These are phyloP conservation scores for Ips nitidus DNA, from an alignment of 1,140 invertebrate genomes.

Conservation along the genomic window DNA sequence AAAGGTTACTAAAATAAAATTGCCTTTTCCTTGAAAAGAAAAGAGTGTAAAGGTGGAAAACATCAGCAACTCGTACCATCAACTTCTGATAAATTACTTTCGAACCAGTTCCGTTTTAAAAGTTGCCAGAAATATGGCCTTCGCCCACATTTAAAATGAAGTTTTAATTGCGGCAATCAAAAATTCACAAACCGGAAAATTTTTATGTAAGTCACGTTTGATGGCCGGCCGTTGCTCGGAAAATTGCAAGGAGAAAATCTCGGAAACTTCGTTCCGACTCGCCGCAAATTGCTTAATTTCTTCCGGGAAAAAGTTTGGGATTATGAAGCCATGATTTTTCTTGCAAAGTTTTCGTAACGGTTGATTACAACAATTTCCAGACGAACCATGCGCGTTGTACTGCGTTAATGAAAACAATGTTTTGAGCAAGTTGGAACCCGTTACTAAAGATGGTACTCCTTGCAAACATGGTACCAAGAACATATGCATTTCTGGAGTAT, in stretches of 20 bases:
- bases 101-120: slow-evolving; percentile 14
- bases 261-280: slow-evolving; percentile 23
- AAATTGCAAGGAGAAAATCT: slow-evolving; percentile 24
- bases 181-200: slow-evolving; percentile 33
- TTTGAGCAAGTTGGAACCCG: slow-evolving; percentile 51
- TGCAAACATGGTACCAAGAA: slow-evolving; percentile 61
- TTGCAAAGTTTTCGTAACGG: neutral
- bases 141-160: slow-evolving; percentile 28
- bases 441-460: slow-evolving; percentile 59
- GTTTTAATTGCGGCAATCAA: slow-evolving; percentile 33
- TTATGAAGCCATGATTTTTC: neutral
- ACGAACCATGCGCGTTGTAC: slow-evolving; percentile 58
- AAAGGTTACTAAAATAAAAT: neutral
- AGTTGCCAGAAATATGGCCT: slow-evolving; percentile 17
- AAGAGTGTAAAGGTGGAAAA: neutral
- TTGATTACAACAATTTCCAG: slow-evolving; percentile 39
- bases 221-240: slow-evolving; percentile 22
- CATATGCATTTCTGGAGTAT: slow-evolving; percentile 61
- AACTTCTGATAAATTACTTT: slow-evolving; percentile 12
- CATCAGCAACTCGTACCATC: slow-evolving; percentile 1
- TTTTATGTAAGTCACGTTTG: slow-evolving; percentile 33
- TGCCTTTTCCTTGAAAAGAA: neutral
- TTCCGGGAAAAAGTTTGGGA: slow-evolving; percentile 24
- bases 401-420: slow-evolving; percentile 57
- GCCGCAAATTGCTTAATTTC: slow-evolving; percentile 33